A percentile compares a stretch with the other conserved stretches of the same genome.
These are phyloP conservation scores for Dinoponera quadriceps DNA, from an alignment of 1,140 invertebrate species.

Conservation along the genomic window DNA sequence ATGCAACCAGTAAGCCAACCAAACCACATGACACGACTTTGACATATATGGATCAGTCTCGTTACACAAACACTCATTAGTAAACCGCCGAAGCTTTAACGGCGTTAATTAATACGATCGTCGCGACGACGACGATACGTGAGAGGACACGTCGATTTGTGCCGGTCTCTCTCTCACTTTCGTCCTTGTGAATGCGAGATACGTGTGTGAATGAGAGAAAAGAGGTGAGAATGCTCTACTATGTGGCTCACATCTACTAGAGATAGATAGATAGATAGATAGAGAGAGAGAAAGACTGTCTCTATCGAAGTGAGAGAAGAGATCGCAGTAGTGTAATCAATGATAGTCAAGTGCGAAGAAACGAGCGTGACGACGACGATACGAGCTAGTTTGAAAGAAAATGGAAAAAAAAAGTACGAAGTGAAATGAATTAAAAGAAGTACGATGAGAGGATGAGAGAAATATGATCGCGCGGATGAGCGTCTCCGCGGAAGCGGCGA, in stretches of 20 bases:
- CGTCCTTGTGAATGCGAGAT: background rate
- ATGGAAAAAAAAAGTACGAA: background rate
- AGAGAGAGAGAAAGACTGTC: no score
- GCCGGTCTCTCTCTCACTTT: background rate
- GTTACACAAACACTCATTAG: conserved; percentile 35
- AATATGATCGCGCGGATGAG: background rate
- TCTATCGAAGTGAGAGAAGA: no score
- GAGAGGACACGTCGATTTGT: background rate
- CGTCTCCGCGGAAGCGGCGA: conserved; percentile 16
- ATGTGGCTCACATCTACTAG: no score
- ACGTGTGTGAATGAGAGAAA: background rate
- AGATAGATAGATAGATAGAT: no score
- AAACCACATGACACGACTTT: conserved; percentile 65
- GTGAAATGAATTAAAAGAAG: background rate
- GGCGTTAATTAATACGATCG: conserved; percentile 46
- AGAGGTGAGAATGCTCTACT: no score
- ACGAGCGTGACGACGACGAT: background rate
- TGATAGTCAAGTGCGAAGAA: background rate
- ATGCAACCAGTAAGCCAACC: conserved; percentile 76
- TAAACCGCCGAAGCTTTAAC: conserved; percentile 8
- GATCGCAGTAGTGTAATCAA: no score
- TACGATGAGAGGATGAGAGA: no score
- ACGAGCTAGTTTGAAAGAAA: conserved; percentile 48
- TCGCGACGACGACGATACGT: background rate
- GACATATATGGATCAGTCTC: conserved; percentile 42